phyloP scores from a whole-genome alignment of 2,888 invertebrate genomes.

The Rhynchonema sp. region DNA sequence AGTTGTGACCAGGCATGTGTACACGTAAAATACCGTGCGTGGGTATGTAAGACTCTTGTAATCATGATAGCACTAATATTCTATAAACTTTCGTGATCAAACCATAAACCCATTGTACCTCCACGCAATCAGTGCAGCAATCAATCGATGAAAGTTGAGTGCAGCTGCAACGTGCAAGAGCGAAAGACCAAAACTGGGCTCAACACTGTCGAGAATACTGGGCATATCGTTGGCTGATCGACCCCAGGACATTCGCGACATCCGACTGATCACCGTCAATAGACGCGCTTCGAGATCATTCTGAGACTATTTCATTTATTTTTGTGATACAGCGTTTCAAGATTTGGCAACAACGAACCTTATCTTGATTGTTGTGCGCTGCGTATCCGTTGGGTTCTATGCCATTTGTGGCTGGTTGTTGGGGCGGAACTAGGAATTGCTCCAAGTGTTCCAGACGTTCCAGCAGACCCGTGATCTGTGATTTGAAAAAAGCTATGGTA shows the following conservation, averaged over 20 bases:
- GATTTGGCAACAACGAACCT: neutral
- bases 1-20: no score
- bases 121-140: slow-evolving; percentile 53
- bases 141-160: slow-evolving; percentile 57
- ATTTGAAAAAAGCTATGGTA: neutral
- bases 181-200: neutral
- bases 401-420: neutral
- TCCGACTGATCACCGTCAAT: neutral
- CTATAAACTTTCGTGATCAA: no score
- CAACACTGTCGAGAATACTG: neutral
- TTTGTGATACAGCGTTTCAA: no score
- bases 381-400: neutral
- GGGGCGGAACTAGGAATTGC: slow-evolving; percentile 30
- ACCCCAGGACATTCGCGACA: neutral
- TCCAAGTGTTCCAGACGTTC: slow-evolving; percentile 69
- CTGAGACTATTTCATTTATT: neutral
- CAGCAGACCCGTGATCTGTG: slow-evolving; percentile 37
- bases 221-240: neutral
- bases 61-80: no score
- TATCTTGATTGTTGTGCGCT: neutral
- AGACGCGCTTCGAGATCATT: neutral
- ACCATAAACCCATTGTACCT: no score
- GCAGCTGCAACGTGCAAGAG: slow-evolving; percentile 69
- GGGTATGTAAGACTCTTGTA: no score
- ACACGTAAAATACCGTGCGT: no score